phyloP scores from a whole-genome alignment of 2,888 invertebrate species.

The Papilio protenor region DNA sequence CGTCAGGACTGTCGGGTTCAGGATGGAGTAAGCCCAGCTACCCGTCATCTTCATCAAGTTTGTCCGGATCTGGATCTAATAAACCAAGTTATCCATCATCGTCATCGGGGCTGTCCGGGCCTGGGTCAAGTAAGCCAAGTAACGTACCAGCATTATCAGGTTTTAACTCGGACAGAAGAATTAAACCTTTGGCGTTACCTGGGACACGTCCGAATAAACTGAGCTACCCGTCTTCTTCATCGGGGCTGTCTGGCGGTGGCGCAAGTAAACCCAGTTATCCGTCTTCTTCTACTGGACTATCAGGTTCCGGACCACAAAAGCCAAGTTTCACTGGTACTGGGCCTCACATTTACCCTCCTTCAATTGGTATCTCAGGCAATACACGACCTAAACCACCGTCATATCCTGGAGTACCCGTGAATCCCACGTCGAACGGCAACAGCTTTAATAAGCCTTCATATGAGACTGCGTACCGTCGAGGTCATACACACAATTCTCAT shows the following conservation, averaged over 20 bases:
- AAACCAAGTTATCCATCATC: conserved; percentile 49
- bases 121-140: conserved; percentile 33
- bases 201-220: conserved; percentile 44
- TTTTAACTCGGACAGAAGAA: conserved; percentile 16
- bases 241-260: conserved; percentile 50
- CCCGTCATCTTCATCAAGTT: conserved; percentile 48
- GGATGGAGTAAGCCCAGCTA: conserved; percentile 44
- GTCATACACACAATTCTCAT: conserved; percentile 49
- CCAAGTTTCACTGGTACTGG: conserved; percentile 42
- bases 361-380: conserved; percentile 48
- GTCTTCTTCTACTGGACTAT: conserved; percentile 38
- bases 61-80: conserved; percentile 47
- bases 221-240: conserved; percentile 46
- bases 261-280: conserved; percentile 40
- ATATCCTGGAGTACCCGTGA: neutral
- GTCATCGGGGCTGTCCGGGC: conserved; percentile 49
- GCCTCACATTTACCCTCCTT: conserved; percentile 28
- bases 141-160: conserved; percentile 28
- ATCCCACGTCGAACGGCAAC: conserved; percentile 32
- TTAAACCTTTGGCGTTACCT: conserved; percentile 41
- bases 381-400: conserved; percentile 38
- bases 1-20: conserved; percentile 44
- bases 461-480: conserved; percentile 44
- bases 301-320: conserved; percentile 44
- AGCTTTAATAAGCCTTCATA: conserved; percentile 42